Evolutionary conservation across 1,140 invertebrate species (phyloP).

Genomic region (Limonius californicus): DNA sequence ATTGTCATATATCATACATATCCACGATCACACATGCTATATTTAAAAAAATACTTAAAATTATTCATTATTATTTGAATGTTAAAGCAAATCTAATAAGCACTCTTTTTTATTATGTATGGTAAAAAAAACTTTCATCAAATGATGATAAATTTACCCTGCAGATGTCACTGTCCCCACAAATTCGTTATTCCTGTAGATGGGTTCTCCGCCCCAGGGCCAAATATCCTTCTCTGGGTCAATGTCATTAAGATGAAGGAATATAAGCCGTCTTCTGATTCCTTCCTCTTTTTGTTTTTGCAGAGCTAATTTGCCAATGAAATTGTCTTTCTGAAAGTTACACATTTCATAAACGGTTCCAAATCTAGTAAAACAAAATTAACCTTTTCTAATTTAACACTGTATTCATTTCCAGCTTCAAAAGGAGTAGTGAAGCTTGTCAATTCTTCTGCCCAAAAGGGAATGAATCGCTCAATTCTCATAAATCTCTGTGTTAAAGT

Average conservation of each 20-base stretch:
- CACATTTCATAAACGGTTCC: constrained; percentile 20
- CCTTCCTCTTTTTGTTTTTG: constrained; percentile 66
- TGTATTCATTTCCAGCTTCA: constrained; percentile 70
- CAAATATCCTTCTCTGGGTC: constrained; percentile 70
- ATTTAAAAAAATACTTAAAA: background rate
- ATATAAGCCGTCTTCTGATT: constrained; percentile 64
- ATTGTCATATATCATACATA: too few relatives aligned
- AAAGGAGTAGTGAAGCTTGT: constrained; percentile 70
- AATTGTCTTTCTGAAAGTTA: constrained; percentile 57
- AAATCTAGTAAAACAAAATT: too few relatives aligned
- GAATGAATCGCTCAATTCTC: constrained; percentile 60
- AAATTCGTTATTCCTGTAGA: constrained; percentile 65
- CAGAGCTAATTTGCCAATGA: constrained; percentile 71
- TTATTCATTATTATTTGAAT: too few relatives aligned
- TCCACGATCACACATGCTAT: too few relatives aligned
- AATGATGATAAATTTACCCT: constrained; percentile 53
- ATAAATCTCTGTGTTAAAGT: constrained; percentile 72
- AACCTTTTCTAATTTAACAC: constrained; percentile 63
- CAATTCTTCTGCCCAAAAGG: constrained; percentile 67
- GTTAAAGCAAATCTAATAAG: too few relatives aligned
- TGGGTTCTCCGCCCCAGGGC: constrained; percentile 79
- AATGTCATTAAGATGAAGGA: constrained; percentile 70
- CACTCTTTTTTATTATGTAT: background rate
- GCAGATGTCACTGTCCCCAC: constrained; percentile 76
- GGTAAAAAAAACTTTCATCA: background rate